Evolutionary conservation across 1,140 invertebrate species (phyloP).

Genomic region (Aleiodes sp.): DNA sequence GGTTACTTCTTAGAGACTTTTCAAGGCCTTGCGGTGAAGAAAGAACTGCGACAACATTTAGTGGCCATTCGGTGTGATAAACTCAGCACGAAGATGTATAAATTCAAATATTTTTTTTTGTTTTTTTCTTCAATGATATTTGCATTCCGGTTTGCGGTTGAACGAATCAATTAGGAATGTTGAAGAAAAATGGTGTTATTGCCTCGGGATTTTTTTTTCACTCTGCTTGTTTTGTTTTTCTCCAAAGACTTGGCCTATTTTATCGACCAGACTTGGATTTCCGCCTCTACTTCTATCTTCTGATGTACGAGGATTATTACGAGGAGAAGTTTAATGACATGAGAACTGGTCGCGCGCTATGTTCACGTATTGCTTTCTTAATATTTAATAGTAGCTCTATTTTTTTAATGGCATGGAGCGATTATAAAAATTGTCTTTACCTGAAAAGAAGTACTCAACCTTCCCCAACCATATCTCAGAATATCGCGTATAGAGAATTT

Average conservation of each 20-base stretch:
- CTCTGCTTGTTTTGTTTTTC: not conserved
- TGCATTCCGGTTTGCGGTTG: not conserved
- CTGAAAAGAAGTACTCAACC: too few species aligned
- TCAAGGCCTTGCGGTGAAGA: not conserved
- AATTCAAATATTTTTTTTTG: not conserved
- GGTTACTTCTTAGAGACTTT: not conserved
- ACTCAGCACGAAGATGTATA: not conserved
- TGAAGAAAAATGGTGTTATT: slow-evolving; percentile 8
- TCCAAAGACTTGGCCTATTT: not conserved
- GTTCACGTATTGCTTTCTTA: too few species aligned
- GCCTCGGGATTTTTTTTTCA: not conserved
- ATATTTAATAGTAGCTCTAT: too few species aligned
- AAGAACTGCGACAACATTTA: not conserved
- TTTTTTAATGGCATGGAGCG: too few species aligned
- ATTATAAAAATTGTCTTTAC: too few species aligned
- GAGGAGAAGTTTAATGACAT: not conserved
- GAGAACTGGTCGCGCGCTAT: too few species aligned
- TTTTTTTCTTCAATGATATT: not conserved
- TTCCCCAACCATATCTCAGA: too few species aligned
- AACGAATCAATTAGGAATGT: slow-evolving; percentile 6
- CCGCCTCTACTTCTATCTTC: not conserved
- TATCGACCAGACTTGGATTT: not conserved
- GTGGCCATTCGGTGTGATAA: not conserved
- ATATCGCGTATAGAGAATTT: too few species aligned
- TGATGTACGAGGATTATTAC: not conserved